Percentiles rank a stretch among this genome's conserved stretches.
Evolutionary conservation across 2,888 invertebrate species (phyloP).

Genomic region (Geotrupes spiniger): DNA sequence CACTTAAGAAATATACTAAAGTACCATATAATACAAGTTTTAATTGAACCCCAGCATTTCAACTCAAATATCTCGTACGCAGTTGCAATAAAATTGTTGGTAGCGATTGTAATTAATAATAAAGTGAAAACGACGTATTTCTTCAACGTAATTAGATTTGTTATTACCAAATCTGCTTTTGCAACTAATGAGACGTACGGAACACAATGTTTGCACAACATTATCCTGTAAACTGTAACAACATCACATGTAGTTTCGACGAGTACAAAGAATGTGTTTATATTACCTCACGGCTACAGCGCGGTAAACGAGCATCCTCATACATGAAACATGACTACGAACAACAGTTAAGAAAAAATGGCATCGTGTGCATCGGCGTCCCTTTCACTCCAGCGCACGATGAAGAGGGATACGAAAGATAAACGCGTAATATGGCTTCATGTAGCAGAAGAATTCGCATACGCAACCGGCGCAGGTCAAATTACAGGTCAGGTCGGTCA

Average conservation of each 20-base stretch:
- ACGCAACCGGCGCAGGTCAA: conserved; percentile 25
- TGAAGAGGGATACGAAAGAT: conserved; percentile 16
- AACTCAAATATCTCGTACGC: no score
- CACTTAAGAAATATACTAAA: no score
- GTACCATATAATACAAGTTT: no score
- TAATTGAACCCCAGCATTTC: no score
- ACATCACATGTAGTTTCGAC: not conserved
- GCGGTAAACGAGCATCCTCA: conserved; percentile 27
- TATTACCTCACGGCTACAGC: conserved; percentile 26
- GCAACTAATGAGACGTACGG: no score
- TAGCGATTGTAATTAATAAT: no score
- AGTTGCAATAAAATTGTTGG: no score
- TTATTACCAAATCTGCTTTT: no score
- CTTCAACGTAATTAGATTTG: no score
- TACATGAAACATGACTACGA: conserved; percentile 26
- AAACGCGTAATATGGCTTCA: conserved; percentile 16
- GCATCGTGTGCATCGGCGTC: conserved; percentile 13
- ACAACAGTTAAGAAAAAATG: conserved; percentile 19
- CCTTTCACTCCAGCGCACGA: conserved; percentile 22
- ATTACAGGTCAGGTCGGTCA: conserved; percentile 26
- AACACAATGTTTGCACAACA: no score
- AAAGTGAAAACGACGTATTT: no score
- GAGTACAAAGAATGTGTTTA: conserved; percentile 21
- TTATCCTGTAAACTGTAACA: no score
- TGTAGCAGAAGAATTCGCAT: conserved; percentile 19